Evolutionary conservation across 2,113 vertebrate genomes (phyloP).

Genomic region (Danionella cerebrum): DNA sequence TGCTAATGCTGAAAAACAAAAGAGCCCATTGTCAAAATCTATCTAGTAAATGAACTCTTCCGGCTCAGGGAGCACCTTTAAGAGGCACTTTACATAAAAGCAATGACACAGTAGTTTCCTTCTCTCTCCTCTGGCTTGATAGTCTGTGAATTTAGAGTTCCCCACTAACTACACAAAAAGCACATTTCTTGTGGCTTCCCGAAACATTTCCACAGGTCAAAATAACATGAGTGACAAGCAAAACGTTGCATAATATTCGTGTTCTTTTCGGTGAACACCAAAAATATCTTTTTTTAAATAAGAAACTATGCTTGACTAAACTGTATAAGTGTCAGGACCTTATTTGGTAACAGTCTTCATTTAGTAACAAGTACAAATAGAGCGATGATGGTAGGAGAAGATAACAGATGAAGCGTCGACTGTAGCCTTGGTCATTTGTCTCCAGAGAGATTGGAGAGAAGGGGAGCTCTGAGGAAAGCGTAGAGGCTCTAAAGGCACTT

Average conservation of each 20-base stretch:
- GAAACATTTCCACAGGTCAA: background rate
- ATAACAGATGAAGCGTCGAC: conserved; percentile 5
- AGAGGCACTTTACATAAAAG: conserved; percentile 41
- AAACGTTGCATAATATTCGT: background rate
- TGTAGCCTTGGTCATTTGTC: conserved; percentile 12
- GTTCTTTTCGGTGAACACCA: background rate
- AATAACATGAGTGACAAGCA: background rate
- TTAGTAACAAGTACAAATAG: background rate
- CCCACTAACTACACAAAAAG: background rate
- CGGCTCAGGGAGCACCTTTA: conserved; percentile 31
- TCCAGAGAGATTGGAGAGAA: conserved; percentile 12
- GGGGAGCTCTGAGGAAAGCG: background rate
- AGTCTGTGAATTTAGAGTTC: conserved; percentile 19
- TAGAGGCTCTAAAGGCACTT: conserved; percentile 6
- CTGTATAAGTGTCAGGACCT: background rate
- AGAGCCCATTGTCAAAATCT: conserved; percentile 40
- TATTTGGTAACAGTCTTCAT: conserved; percentile 4
- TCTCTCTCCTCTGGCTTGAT: conserved; percentile 23
- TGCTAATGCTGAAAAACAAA: conserved; percentile 38
- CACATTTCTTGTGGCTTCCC: background rate
- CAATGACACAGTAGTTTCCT: conserved; percentile 17
- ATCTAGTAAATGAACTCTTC: conserved; percentile 42
- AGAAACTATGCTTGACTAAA: background rate
- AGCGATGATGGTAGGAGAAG: background rate
- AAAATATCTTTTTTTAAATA: background rate